Base-by-base conservation (phyloP, 2,888 invertebrate species). In the Microplitis deprimator region DNA sequence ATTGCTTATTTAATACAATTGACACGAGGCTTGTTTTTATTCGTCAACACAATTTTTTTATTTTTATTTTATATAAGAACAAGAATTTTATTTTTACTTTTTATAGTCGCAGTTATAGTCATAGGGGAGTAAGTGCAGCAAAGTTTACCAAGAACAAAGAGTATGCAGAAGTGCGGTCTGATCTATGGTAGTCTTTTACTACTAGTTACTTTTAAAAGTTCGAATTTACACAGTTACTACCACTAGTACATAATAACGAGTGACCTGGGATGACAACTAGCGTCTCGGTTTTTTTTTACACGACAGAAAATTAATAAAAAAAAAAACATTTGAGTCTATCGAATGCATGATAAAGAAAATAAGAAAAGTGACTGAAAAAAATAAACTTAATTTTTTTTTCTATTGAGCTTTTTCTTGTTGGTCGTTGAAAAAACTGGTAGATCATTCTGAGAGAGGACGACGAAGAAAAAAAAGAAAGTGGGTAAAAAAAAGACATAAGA, bases 401-500 rank as follows among this genome's bases (percentile, higher is more conserved):
- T 50, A 50, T 50, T 13, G 50, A 50, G 50, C 50, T 50, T 70
- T 6, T 20, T 41, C 60, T 59, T 70, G 50, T 59, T 41, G 39
- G 13, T 69, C 50, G 41, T n/a, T 13, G 50, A 62, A 69, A 50
- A 69, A 50, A 50, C 17, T 69, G 20, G 13, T 73, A 77, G 20
- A 70, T 77, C 17, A 77, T 65, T 17, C 68, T 61, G 60, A 68
- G 39, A 68, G 68, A 77, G 20, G n/a, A 73, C 61, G 41, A 16
- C 10, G 5, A 68, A 68, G 29, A 70, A 70, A 70, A 70, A 7
- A 38, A 70, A 59, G 17, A 5, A 20, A 50, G 50, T 16, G 50
- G 50, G 41, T 7, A 17, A 20, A 69, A 69, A 50, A 69, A 41
- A 69, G 6, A 38, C 7, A 8, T 50, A 8, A 8, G 50, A 50